Evolutionary conservation across 2,888 invertebrate species (phyloP).

Genomic region (Catotricha subobsoleta): DNA sequence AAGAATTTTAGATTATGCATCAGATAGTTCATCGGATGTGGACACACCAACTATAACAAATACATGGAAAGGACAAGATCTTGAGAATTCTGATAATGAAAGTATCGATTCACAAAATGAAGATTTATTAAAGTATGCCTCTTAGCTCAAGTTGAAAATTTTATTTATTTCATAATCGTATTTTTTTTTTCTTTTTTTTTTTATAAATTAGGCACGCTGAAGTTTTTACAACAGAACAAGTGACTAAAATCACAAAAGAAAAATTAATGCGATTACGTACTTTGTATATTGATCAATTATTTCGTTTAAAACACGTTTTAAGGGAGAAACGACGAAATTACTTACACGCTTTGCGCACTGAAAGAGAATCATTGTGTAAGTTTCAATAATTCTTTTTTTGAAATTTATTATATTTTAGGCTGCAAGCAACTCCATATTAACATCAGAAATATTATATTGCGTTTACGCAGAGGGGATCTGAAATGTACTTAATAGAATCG

Average conservation of each 20-base stretch:
- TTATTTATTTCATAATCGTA: neutral
- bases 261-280: slow-evolving; percentile 59
- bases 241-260: slow-evolving; percentile 54
- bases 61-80: slow-evolving; percentile 43
- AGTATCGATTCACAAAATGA: slow-evolving; percentile 59
- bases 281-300: slow-evolving; percentile 67
- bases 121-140: slow-evolving; percentile 50
- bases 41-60: slow-evolving; percentile 43
- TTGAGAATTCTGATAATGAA: slow-evolving; percentile 57
- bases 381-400: slow-evolving; percentile 9
- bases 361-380: slow-evolving; percentile 62
- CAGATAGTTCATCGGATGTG: slow-evolving; percentile 45
- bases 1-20: slow-evolving; percentile 48
- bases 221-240: slow-evolving; percentile 77
- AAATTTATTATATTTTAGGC: neutral
- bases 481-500: no score
- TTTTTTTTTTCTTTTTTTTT: slow-evolving; percentile 7
- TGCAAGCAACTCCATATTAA: no score
- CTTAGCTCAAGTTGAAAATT: neutral
- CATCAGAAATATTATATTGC: no score
- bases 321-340: slow-evolving; percentile 56
- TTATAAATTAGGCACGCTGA: slow-evolving; percentile 56
- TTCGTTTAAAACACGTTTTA: slow-evolving; percentile 51
- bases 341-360: slow-evolving; percentile 49
- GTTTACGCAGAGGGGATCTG: no score